These are phyloP conservation scores for Polydrusus pterygomalis DNA, from an alignment of 2,888 invertebrate genomes.

Conservation along the genomic window DNA sequence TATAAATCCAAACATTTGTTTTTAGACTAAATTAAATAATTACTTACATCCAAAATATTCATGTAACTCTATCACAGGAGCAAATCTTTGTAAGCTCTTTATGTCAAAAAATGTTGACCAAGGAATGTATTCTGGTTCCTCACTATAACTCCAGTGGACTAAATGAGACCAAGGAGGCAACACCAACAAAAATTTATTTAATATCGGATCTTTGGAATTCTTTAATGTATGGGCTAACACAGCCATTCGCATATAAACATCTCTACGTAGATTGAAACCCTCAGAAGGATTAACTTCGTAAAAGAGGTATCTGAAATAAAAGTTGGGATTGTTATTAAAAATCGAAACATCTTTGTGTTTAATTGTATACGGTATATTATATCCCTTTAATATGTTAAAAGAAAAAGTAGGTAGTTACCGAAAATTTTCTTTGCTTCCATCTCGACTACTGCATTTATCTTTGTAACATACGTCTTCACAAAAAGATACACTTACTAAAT, in stretches of 20 bases:
- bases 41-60: conserved; percentile 81
- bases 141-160: conserved; percentile 88
- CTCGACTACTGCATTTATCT: conserved; percentile 27
- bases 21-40: too few species aligned
- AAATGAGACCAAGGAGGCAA: conserved; percentile 94
- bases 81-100: conserved; percentile 82
- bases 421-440: neutral
- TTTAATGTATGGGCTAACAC: conserved; percentile 84
- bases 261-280: conserved; percentile 96
- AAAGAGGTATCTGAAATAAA: conserved; percentile 80
- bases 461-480: conserved; percentile 48
- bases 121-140: conserved; percentile 77
- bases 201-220: conserved; percentile 69
- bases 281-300: conserved; percentile 97
- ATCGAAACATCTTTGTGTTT: too few species aligned
- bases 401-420: conserved; percentile 2
- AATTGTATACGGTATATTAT: too few species aligned
- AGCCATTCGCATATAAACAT: conserved; percentile 96
- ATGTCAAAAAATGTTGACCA: conserved; percentile 94
- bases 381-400: neutral
- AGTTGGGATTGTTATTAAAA: neutral
- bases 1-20: too few species aligned
- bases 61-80: conserved; percentile 90
- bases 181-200: conserved; percentile 79
- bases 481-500: conserved; percentile 1